Evolutionary conservation across 1,140 invertebrate species (phyloP).

Genomic region (Trichoplusia ni): DNA sequence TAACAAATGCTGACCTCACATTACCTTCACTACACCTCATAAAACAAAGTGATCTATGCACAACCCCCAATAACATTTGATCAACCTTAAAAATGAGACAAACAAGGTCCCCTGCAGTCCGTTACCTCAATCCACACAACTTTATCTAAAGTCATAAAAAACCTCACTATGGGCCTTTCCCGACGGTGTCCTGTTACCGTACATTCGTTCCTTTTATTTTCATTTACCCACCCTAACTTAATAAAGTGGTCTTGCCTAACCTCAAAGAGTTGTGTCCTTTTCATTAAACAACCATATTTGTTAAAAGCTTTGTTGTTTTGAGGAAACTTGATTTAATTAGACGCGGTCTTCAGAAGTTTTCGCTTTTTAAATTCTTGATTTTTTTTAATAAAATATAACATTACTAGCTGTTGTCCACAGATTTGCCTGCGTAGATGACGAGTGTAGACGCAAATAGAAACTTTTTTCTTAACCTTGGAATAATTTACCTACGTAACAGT

Average conservation of each 20-base stretch:
- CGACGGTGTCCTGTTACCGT: conserved; percentile 6
- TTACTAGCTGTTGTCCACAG: no score
- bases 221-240: conserved; percentile 61
- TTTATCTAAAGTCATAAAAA: conserved; percentile 30
- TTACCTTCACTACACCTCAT: no score
- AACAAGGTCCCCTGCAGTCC: no score
- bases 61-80: no score
- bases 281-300: conserved; percentile 70
- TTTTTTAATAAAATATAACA: no score
- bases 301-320: conserved; percentile 33
- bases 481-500: no score
- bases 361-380: conserved; percentile 22
- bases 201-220: conserved; percentile 67
- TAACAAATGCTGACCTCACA: no score
- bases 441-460: no score
- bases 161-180: background rate
- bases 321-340: conserved; percentile 1
- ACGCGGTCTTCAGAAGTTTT: background rate
- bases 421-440: no score
- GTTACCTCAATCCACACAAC: conserved; percentile 29
- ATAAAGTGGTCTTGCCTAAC: conserved; percentile 56
- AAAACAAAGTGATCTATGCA: no score
- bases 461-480: no score
- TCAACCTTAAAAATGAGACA: no score
- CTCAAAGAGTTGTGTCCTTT: conserved; percentile 64